Conservation (phyloP, 2,888 invertebrate genomes). For the Diploptera punctata region DNA sequence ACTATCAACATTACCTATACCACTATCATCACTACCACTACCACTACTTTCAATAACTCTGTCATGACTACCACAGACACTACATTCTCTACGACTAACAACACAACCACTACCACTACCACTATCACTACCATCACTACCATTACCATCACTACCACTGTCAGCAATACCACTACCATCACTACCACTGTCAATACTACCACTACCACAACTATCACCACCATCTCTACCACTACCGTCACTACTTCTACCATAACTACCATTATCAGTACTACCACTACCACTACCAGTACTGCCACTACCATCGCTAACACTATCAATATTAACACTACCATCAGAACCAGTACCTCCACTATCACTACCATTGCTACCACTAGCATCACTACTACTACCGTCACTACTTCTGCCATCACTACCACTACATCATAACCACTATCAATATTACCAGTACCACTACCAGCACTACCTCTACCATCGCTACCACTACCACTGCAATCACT, state of each 20-base stretch:
- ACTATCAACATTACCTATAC: background rate
- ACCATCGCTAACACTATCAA: background rate
- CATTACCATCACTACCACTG: background rate
- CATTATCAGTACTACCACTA: background rate
- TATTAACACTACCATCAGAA: background rate
- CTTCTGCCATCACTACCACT: background rate
- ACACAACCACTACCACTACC: background rate
- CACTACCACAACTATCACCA: background rate
- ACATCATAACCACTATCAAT: background rate
- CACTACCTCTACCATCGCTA: background rate
- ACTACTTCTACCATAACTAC: background rate
- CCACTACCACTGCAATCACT: background rate
- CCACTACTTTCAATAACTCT: background rate
- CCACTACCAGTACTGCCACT: background rate
- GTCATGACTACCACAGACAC: background rate
- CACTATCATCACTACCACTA: background rate
- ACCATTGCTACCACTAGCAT: background rate
- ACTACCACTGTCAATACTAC: background rate
- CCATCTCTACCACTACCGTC: background rate
- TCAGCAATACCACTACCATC: background rate
- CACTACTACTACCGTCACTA: background rate
- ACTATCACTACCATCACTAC: background rate
- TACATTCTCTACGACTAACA: background rate
- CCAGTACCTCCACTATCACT: background rate
- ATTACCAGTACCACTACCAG: background rate